Base-by-base conservation (phyloP, 2,888 invertebrate species). In the Eupithecia exiguata region DNA sequence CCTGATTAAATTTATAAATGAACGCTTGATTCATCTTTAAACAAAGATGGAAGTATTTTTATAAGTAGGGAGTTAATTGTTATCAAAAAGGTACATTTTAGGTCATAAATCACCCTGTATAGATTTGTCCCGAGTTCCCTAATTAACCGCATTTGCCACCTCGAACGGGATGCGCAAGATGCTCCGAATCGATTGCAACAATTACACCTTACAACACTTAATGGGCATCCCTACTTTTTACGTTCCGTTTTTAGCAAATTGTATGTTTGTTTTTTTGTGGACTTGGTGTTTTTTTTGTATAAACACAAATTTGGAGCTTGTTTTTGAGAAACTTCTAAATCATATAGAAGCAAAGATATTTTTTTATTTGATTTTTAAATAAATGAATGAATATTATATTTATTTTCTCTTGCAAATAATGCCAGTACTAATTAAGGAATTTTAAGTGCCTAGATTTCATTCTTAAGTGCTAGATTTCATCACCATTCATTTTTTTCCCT, bases 81-180 rank as follows among this genome's bases (percentile, higher is more conserved):
- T 30, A 30, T 49, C n/a, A n/a, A 3, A 49, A n/a, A 49, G 49
- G n/a, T 21, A 49, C n/a, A 53, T 21, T 53, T 53, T 9, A 10
- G 49, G 7, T 7, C 30, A 65, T 36, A 65, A 38, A 65, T 68
- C 90, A 86, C 0, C 81, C 90, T 90, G 84, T 91, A 84, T 77
- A 78, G 1, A 71, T 74, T 78, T 82, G 83, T 82, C 83, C 82
- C 83, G 86, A 83, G 80, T 84, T 84, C 83, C 84, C 93, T 91
- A 94, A 93, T 94, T 94, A 93, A 92, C 88, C 86, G 87, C 86
- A 83, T 84, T 88, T 88, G 87, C 91, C 92, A 92, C 92, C 89
- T 92, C 86, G 79, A 83, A 77, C 84, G 86, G 85, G 86, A 87
- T 84, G 84, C 85, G 88, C 85, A 70, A 72, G 73, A 76, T 84